These are phyloP conservation scores for Cancer borealis DNA, from an alignment of 2,888 invertebrate genomes.

Conservation along the genomic window DNA sequence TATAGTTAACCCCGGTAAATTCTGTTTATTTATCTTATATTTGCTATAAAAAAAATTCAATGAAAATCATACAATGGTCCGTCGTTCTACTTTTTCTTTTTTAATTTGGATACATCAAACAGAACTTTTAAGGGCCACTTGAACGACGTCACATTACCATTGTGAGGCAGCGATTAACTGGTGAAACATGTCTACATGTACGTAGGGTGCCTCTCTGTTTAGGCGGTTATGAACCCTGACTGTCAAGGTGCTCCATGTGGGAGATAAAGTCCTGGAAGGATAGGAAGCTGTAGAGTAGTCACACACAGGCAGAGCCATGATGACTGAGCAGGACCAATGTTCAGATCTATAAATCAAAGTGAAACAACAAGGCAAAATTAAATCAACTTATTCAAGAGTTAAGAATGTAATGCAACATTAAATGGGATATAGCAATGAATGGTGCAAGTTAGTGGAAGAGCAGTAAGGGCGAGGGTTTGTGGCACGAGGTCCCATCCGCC, in stretches of 20 bases:
- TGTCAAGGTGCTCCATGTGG: neutral
- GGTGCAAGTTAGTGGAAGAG: constrained; percentile 18
- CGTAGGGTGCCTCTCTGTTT: neutral
- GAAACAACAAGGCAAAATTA: neutral
- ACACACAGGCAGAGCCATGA: neutral
- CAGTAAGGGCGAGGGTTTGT: neutral
- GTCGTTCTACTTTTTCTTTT: neutral
- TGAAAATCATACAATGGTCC: neutral
- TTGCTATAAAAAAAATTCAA: neutral
- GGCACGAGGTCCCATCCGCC: neutral
- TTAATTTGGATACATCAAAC: neutral
- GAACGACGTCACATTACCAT: too few species aligned
- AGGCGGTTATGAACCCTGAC: neutral
- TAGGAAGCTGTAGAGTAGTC: neutral
- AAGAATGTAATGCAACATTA: neutral
- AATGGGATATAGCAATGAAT: neutral
- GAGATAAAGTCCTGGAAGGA: neutral
- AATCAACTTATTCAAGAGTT: neutral
- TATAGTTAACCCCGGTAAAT: neutral
- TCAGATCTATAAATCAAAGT: neutral
- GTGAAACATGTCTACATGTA: neutral
- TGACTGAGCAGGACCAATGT: neutral
- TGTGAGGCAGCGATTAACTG: neutral
- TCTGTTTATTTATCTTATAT: neutral
- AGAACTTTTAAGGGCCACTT: too few species aligned